phyloP scores from a whole-genome alignment of 2,888 invertebrate genomes.

The Cyclophora punctaria region DNA sequence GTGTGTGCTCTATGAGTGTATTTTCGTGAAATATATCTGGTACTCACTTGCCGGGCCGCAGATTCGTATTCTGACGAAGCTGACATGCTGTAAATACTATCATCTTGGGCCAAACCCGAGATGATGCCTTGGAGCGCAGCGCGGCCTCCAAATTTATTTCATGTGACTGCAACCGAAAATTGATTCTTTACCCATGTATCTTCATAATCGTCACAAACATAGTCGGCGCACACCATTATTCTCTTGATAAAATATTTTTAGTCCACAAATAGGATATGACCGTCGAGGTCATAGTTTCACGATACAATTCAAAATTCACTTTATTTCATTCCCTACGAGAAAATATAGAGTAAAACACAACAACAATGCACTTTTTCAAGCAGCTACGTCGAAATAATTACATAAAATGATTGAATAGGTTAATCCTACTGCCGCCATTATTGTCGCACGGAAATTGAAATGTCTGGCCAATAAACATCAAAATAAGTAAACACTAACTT shows the following conservation, averaged over 20 bases:
- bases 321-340: constrained; percentile 51
- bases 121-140: constrained; percentile 66
- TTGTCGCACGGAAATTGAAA: constrained; percentile 70
- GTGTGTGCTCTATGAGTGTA: background rate
- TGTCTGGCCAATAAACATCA: constrained; percentile 67
- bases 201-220: constrained; percentile 43
- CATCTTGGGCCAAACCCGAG: constrained; percentile 74
- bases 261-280: constrained; percentile 64
- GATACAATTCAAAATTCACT: constrained; percentile 54
- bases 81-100: constrained; percentile 72
- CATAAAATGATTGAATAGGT: constrained; percentile 62
- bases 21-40: constrained; percentile 5
- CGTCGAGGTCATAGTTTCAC: constrained; percentile 69
- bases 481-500: constrained; percentile 69
- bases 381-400: constrained; percentile 32
- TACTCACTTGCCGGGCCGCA: constrained; percentile 72
- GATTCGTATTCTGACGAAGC: constrained; percentile 70
- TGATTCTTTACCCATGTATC: constrained; percentile 57
- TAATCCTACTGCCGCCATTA: constrained; percentile 74
- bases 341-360: constrained; percentile 50
- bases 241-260: constrained; percentile 66
- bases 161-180: constrained; percentile 72
- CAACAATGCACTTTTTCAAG: constrained; percentile 32
- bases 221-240: constrained; percentile 50
- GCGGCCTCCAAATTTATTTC: constrained; percentile 65